Evolutionary conservation across 2,113 vertebrate species (phyloP).

Genomic region (Neogobius melanostomus): DNA sequence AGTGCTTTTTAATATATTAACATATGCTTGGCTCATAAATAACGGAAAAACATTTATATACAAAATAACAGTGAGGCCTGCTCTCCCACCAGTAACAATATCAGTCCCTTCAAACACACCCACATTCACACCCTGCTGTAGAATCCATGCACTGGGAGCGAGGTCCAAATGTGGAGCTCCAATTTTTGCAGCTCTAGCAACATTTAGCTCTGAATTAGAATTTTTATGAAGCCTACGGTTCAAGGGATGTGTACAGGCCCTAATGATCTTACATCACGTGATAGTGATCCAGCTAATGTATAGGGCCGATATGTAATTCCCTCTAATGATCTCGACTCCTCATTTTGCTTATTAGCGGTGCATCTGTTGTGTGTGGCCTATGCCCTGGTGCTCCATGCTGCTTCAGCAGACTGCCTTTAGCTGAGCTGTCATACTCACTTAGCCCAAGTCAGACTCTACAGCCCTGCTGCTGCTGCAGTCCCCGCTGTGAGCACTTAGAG

Average conservation of each 20-base stretch:
- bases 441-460: conserved; percentile 41
- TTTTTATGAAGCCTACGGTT: neutral
- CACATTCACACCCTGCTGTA: conserved; percentile 3
- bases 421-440: conserved; percentile 61
- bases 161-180: neutral
- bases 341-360: conserved; percentile 21
- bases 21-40: no score
- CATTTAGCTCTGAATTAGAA: neutral
- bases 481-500: conserved; percentile 24
- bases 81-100: conserved; percentile 34
- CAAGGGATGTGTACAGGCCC: no score
- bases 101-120: conserved; percentile 31
- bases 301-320: conserved; percentile 11
- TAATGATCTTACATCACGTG: no score
- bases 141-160: neutral
- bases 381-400: conserved; percentile 58
- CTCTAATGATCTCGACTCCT: conserved; percentile 27
- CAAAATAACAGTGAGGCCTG: neutral
- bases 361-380: conserved; percentile 18
- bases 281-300: no score
- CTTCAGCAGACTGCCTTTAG: conserved; percentile 67
- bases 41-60: neutral
- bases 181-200: neutral
- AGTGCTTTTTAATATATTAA: no score
- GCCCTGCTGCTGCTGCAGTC: conserved; percentile 51